Evolutionary conservation across 2,797 vertebrate species (phyloP).

Genomic region (Propithecus deckenii): DNA sequence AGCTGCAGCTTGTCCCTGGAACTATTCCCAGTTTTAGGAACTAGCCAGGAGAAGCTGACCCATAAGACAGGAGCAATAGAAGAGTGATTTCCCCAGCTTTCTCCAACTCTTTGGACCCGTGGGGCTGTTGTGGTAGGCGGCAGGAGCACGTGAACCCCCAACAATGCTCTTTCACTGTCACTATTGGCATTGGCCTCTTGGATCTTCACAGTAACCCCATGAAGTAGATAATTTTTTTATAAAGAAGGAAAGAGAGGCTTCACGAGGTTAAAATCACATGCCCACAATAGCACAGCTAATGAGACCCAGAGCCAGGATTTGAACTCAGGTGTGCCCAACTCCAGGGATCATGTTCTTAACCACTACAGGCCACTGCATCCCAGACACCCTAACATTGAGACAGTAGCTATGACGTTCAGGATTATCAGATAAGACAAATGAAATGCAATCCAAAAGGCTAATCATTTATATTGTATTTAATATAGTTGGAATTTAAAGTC

Average conservation of each 20-base stretch:
- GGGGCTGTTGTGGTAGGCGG: not conserved
- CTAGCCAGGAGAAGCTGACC: conserved; percentile 55
- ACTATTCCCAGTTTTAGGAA: conserved; percentile 59
- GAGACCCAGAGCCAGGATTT: not conserved
- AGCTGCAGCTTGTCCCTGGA: conserved; percentile 74
- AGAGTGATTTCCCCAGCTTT: conserved; percentile 1
- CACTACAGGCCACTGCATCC: not conserved
- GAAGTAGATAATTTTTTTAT: not conserved
- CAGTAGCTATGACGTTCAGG: not conserved
- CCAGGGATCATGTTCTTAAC: not conserved
- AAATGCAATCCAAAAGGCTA: not conserved
- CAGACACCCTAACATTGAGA: not conserved
- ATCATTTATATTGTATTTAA: conserved; percentile 6
- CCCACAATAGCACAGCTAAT: not conserved
- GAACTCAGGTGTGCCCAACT: not conserved
- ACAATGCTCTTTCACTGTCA: not conserved
- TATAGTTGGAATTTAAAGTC: not conserved
- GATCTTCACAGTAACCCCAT: not conserved
- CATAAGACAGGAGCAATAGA: not conserved
- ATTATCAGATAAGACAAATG: not conserved
- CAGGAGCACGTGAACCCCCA: not conserved
- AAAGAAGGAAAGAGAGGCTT: not conserved
- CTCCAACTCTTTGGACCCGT: not conserved
- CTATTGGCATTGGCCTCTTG: not conserved
- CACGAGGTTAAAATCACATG: not conserved